These are phyloP conservation scores for Sialis lutaria DNA, from an alignment of 2,888 invertebrate species.

Conservation along the genomic window DNA sequence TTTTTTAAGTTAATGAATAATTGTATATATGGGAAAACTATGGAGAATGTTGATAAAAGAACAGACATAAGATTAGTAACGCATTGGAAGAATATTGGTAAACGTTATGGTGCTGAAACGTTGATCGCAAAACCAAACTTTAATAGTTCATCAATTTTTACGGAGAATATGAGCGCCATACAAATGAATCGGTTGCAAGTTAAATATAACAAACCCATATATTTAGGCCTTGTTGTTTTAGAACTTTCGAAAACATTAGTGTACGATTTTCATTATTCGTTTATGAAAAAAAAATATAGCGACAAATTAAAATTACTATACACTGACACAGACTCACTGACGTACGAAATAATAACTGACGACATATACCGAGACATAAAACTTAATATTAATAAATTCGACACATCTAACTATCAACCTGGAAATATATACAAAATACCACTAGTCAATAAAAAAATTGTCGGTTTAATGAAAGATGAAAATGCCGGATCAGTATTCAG, in stretches of 20 bases:
- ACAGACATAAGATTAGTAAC: constrained; percentile 17
- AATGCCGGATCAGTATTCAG: constrained; percentile 2
- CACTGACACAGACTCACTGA: constrained; percentile 17
- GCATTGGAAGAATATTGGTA: constrained; percentile 10
- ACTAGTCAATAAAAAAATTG: constrained; percentile 10
- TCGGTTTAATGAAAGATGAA: constrained; percentile 9
- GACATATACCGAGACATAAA: constrained; percentile 19
- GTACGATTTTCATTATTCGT: constrained; percentile 21
- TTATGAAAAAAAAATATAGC: constrained; percentile 15
- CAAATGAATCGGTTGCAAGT: constrained; percentile 15
- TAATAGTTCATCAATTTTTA: constrained; percentile 15
- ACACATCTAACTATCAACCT: constrained; percentile 15
- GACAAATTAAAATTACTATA: constrained; percentile 14
- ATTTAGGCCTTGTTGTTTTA: constrained; percentile 20
- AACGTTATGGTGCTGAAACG: constrained; percentile 16
- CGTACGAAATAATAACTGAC: constrained; percentile 15
- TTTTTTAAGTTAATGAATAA: constrained; percentile 22
- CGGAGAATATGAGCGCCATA: constrained; percentile 18
- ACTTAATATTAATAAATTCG: constrained; percentile 14
- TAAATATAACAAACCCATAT: constrained; percentile 20
- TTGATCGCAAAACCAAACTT: constrained; percentile 18
- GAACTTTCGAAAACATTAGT: constrained; percentile 22
- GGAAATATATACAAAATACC: constrained; percentile 14
- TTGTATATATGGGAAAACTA: constrained; percentile 18
- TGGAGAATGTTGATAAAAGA: constrained; percentile 23